A percentile compares a stretch with the other conserved stretches of the same genome.
These are phyloP conservation scores for Ormyrus labotus DNA, from an alignment of 2,888 invertebrate species.

Conservation along the genomic window DNA sequence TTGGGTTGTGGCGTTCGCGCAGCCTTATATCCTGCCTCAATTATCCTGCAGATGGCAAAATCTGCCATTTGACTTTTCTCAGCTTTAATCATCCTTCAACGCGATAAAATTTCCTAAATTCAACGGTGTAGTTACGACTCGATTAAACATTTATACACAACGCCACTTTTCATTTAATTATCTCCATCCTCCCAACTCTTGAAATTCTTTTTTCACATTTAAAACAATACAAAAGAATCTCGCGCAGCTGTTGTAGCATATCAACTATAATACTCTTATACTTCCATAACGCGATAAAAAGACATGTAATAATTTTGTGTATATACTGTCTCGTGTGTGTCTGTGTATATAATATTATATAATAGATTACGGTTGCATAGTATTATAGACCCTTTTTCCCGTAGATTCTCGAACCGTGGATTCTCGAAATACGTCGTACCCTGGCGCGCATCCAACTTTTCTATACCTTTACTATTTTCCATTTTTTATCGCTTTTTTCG, in stretches of 20 bases:
- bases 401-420: conserved; percentile 51
- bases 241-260: conserved; percentile 26
- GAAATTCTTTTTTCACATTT: conserved; percentile 14
- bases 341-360: conserved; percentile 25
- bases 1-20: conserved; percentile 7
- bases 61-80: no score
- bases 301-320: conserved; percentile 38
- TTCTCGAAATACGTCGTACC: conserved; percentile 41
- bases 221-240: conserved; percentile 48
- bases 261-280: conserved; percentile 35
- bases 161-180: conserved; percentile 19
- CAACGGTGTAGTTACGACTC: conserved; percentile 29
- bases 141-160: conserved; percentile 51
- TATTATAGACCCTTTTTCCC: conserved; percentile 41
- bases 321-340: conserved; percentile 30
- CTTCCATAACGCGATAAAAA: conserved; percentile 50
- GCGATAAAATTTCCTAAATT: conserved; percentile 52
- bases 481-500: neutral
- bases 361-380: conserved; percentile 30
- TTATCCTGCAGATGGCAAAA: no score
- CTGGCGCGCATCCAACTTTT: conserved; percentile 28
- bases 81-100: conserved; percentile 14
- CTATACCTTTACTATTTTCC: neutral
- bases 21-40: no score
- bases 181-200: conserved; percentile 30